Conservation (phyloP, 2,888 invertebrate species). For the Uropetala carovei region DNA sequence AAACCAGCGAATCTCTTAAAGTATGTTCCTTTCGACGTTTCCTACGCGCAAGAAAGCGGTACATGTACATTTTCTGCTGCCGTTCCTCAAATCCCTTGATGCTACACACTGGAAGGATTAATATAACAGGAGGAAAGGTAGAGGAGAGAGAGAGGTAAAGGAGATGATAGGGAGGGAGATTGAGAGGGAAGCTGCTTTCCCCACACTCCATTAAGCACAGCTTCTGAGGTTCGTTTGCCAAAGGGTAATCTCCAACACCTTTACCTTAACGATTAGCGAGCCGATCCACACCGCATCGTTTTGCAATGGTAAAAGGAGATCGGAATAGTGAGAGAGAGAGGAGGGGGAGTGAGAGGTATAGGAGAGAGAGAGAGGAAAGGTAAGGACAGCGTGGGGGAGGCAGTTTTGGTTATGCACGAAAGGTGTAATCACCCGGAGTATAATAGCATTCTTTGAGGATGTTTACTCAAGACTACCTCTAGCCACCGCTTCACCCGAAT, state of each 20-base stretch:
- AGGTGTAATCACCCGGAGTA: constrained; percentile 52
- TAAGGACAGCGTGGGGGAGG: too few species aligned
- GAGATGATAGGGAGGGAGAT: constrained; percentile 3
- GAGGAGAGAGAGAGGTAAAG: neutral
- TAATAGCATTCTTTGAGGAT: constrained; percentile 56
- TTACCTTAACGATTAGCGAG: constrained; percentile 52
- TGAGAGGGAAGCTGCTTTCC: constrained; percentile 18
- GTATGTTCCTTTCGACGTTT: neutral
- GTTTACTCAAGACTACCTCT: constrained; percentile 52
- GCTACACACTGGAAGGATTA: neutral
- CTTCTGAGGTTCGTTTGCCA: constrained; percentile 56
- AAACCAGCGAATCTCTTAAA: neutral
- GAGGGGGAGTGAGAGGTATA: neutral
- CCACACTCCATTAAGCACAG: constrained; percentile 56
- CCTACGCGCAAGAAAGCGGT: too few species aligned
- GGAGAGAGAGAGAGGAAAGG: neutral
- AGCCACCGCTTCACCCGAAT: constrained; percentile 27
- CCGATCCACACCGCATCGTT: constrained; percentile 35
- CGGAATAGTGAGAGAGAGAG: neutral
- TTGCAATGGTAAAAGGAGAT: constrained; percentile 48
- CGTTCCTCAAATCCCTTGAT: neutral
- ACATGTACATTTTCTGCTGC: too few species aligned
- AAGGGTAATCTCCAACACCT: constrained; percentile 58
- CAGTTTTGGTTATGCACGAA: neutral
- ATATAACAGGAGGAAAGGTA: neutral